Conservation (phyloP, 2,797 vertebrate genomes). For the Pseudopleuronectes americanus region DNA sequence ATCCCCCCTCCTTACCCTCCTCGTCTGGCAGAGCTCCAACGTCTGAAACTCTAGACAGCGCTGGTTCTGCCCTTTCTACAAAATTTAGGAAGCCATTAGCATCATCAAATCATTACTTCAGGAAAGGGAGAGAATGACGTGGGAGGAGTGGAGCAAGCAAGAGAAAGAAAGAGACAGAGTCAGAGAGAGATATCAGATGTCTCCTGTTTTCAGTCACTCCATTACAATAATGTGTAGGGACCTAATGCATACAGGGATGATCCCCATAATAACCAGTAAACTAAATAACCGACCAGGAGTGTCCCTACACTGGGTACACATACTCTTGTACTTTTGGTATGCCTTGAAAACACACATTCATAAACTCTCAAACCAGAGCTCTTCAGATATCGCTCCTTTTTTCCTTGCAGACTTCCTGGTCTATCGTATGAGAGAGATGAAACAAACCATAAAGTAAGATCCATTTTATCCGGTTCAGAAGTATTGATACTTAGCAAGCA, state of each 20-base stretch:
- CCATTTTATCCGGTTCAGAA: too few species aligned
- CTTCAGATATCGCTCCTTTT: too few species aligned
- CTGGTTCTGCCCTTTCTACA: constrained; percentile 88
- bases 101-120: constrained; percentile 94
- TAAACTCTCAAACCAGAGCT: not conserved
- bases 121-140: constrained; percentile 61
- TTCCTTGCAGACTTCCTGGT: too few species aligned
- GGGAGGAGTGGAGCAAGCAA: constrained; percentile 41
- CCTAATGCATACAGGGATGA: constrained; percentile 84
- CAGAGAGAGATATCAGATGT: constrained; percentile 85
- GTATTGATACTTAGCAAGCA: too few species aligned
- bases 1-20: constrained; percentile 31
- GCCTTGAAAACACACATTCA: not conserved
- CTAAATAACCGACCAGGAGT: constrained; percentile 61
- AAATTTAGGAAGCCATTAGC: constrained; percentile 97
- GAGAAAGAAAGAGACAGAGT: constrained; percentile 69
- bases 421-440: too few species aligned
- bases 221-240: constrained; percentile 90
- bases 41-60: constrained; percentile 90
- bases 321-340: not conserved
- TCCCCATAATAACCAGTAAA: constrained; percentile 76
- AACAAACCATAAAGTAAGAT: too few species aligned
- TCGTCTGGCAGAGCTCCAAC: constrained; percentile 83
- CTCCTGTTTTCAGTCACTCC: constrained; percentile 89
- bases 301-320: constrained; percentile 20